Base-by-base conservation (phyloP, 1,140 invertebrate genomes). In the Trichogramma pretiosum region DNA sequence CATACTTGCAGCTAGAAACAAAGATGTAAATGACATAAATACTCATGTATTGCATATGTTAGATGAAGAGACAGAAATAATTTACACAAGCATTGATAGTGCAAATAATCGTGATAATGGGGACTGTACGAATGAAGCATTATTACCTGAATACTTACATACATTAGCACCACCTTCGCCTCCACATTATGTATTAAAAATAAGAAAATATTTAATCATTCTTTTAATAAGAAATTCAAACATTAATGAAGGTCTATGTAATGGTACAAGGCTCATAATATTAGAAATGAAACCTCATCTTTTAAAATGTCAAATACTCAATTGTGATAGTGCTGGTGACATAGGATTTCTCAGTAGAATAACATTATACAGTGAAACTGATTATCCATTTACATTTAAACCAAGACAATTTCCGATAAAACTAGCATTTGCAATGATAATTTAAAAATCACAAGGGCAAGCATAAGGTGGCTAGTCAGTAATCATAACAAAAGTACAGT, bases 141-240 rank as follows among this genome's bases (percentile, higher is more conserved):
- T 49, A 19, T 46, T 50, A 23, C 3, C 46, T 13, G 39, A 53
- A 45, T 50, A 51, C 42, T 19, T 51, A 11, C 46, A 42, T 42
- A 28, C 24, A 26, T 17, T 42, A 14, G 16, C 7, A 3, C 40
- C 40, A n/a, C 24, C 13, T 18, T 7, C n/a, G 16, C 19, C 32
- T 9, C 40, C 40, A 16, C 13, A 24, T 17, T 13, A 42, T 47
- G 13, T 33, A 33, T 23, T 37, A n/a, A 16, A 17, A 7, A 37
- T 50, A 22, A 11, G 36, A 18, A 22, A 33, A 26, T 16, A 41
- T 33, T 30, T 10, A 9, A 40, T 48, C 5, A 14, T 48, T 18
- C 32, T 48, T 21, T 28, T 37, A 40, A 35, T 41, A 22, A 5
- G 39, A 36, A 46, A 47, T 36, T 9, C 39, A 1, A 38, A 33